Conservation (phyloP, 2,113 vertebrate species). For the Piprites chloris region DNA sequence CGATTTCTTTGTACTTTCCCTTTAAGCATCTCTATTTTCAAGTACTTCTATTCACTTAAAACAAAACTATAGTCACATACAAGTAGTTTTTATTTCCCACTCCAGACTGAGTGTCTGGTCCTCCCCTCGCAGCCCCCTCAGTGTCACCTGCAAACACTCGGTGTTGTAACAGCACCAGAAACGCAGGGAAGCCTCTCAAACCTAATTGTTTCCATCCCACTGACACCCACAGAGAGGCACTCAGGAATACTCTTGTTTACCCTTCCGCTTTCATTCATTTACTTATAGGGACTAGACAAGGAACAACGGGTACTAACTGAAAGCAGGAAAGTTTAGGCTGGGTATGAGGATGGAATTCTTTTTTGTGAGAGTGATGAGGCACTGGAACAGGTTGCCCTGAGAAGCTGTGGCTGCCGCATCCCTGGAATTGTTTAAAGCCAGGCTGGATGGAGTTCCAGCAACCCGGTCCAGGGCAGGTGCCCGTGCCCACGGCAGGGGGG, state of each 20-base stretch:
- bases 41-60: neutral
- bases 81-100: neutral
- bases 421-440: too few relatives aligned
- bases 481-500: accelerated
- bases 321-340: too few relatives aligned
- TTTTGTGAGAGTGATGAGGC: neutral
- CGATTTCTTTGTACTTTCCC: neutral
- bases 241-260: neutral
- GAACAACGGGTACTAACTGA: too few relatives aligned
- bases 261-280: neutral
- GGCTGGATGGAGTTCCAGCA: neutral
- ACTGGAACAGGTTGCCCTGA: neutral
- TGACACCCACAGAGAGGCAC: accelerated
- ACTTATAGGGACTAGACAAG: neutral
- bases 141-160: accelerated
- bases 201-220: neutral
- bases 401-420: neutral
- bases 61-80: accelerated
- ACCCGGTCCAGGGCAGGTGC: accelerated
- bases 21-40: neutral
- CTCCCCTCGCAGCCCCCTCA: neutral
- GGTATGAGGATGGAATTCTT: neutral
- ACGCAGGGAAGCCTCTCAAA: accelerated
- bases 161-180: neutral
- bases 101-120: accelerated